phyloP scores from a whole-genome alignment of 2,888 invertebrate species.

The Magallana nippona region DNA sequence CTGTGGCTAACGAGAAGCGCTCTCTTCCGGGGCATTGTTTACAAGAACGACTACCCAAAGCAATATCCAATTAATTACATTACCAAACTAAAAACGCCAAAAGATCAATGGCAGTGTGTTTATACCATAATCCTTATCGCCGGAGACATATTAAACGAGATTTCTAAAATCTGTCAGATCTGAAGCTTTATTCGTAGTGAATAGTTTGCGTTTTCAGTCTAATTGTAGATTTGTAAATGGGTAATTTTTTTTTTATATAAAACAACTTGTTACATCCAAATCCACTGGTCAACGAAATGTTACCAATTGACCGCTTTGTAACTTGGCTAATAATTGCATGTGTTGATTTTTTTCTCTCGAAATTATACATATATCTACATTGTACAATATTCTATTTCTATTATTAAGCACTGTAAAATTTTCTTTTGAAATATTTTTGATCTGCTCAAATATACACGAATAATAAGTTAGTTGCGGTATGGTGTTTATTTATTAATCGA shows the following conservation, averaged over 20 bases:
- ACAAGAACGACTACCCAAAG: constrained; percentile 45
- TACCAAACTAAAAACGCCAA: constrained; percentile 30
- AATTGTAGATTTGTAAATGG: background rate
- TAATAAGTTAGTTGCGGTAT: background rate
- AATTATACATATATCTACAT: too few species aligned
- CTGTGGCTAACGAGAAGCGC: constrained; percentile 45
- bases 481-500: constrained; percentile 1
- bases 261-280: too few species aligned
- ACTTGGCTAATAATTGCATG: too few species aligned
- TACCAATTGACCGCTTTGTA: too few species aligned
- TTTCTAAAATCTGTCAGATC: constrained; percentile 29
- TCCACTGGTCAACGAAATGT: too few species aligned
- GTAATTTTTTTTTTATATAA: background rate
- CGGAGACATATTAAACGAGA: constrained; percentile 22
- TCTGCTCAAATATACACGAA: background rate
- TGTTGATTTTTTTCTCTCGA: too few species aligned
- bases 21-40: constrained; percentile 47
- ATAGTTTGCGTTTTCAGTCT: background rate
- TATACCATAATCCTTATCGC: constrained; percentile 18
- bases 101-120: constrained; percentile 36
- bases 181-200: background rate
- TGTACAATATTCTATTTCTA: too few species aligned
- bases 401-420: too few species aligned
- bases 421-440: too few species aligned
- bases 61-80: constrained; percentile 48